These are phyloP conservation scores for Oreotrochilus melanogaster DNA, from an alignment of 2,113 vertebrate genomes.

Conservation along the genomic window DNA sequence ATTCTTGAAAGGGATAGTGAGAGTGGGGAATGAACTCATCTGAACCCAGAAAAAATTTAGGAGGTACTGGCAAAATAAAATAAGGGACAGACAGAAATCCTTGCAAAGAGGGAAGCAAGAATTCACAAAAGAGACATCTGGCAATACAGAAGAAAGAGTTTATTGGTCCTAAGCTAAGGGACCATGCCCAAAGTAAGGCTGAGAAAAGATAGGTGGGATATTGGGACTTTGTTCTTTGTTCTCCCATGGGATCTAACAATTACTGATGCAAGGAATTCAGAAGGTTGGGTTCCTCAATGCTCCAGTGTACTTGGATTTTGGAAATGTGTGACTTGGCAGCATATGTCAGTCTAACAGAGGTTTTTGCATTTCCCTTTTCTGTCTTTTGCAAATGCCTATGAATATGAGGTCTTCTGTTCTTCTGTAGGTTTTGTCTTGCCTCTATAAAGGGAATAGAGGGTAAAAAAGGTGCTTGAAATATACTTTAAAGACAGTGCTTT, in stretches of 20 bases:
- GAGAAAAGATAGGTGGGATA: background rate
- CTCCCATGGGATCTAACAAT: background rate
- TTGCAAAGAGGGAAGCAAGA: background rate
- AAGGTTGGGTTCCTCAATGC: background rate
- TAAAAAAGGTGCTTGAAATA: background rate
- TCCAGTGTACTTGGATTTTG: background rate
- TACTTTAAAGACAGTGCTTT: background rate
- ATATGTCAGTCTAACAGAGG: background rate
- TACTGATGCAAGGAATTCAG: background rate
- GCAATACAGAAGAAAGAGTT: background rate
- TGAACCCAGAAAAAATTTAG: constrained; percentile 6
- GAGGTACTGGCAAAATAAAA: background rate
- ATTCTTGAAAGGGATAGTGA: background rate
- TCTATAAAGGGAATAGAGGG: background rate
- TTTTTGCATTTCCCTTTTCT: background rate
- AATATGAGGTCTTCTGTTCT: background rate
- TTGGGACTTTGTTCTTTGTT: background rate
- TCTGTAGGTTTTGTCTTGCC: background rate
- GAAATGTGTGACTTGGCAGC: background rate
- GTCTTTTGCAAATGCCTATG: background rate
- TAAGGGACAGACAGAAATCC: background rate
- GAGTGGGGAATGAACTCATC: background rate
- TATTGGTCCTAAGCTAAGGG: background rate
- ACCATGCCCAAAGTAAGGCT: background rate
- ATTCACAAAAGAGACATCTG: background rate